Conservation (phyloP, 2,113 vertebrate species). For the Ceyx cyanopectus region DNA sequence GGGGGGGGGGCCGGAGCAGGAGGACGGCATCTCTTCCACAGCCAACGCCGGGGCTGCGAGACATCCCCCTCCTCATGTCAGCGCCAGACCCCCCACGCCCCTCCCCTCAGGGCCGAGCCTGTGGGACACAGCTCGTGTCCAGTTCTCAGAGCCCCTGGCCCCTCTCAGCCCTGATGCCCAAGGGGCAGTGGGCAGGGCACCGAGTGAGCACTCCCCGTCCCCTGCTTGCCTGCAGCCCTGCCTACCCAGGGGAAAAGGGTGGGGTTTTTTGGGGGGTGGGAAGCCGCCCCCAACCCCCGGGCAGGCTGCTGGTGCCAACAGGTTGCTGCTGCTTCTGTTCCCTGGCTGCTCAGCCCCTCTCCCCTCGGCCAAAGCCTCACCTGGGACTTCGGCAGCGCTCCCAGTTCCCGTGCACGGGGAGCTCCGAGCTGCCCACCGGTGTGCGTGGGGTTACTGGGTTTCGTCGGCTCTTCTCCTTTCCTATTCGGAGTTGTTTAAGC, state of each 20-base stretch:
- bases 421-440: background rate
- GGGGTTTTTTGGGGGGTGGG: background rate
- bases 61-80: background rate
- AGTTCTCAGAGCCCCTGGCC: background rate
- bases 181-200: background rate
- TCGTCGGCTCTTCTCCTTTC: background rate
- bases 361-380: background rate
- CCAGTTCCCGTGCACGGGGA: background rate
- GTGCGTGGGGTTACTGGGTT: background rate
- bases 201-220: background rate
- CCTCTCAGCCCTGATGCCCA: background rate
- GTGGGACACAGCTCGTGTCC: background rate
- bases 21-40: background rate
- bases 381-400: background rate
- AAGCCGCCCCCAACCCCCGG: background rate
- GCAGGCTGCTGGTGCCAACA: background rate
- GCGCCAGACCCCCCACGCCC: background rate
- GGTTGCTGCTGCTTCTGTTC: background rate
- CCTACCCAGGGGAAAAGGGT: background rate
- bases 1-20: too few relatives aligned
- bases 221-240: background rate
- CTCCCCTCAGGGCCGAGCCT: too few relatives aligned
- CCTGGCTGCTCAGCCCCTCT: background rate
- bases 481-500: background rate
- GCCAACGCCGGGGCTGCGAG: background rate